phyloP scores from a whole-genome alignment of 30 jellyfish, hydroid and myxozoan genomes.

The Cassiopea andromeda region DNA sequence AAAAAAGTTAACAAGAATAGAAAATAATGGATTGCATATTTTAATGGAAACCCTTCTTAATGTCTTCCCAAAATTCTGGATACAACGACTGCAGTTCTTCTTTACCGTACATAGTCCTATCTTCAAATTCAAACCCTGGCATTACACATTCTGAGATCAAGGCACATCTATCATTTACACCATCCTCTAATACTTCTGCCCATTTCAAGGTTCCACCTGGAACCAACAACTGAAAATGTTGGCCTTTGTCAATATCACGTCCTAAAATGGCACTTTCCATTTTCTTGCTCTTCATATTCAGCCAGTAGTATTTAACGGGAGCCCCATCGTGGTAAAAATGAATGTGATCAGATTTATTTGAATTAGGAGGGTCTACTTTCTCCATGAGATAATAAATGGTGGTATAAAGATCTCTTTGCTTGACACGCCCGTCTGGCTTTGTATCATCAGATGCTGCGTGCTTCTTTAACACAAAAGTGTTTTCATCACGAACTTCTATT shows the following conservation, averaged over 20 bases:
- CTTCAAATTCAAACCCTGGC: slow-evolving; percentile 57
- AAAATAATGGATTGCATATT: neutral
- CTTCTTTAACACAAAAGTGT: neutral
- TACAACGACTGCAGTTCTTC: slow-evolving; percentile 21
- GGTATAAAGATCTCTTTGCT: slow-evolving; percentile 34
- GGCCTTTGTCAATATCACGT: slow-evolving; percentile 18
- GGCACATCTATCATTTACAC: slow-evolving; percentile 23
- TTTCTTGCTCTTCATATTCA: slow-evolving; percentile 22
- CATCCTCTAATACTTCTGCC: slow-evolving; percentile 53
- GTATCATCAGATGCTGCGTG: neutral
- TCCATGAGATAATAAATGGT: slow-evolving; percentile 60
- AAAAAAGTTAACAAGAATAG: neutral
- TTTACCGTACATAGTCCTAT: slow-evolving; percentile 36
- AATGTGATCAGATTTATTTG: slow-evolving; percentile 36
- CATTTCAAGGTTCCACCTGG: slow-evolving; percentile 50
- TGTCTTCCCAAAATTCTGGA: slow-evolving; percentile 55
- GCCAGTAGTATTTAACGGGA: slow-evolving; percentile 49
- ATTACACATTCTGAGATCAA: slow-evolving; percentile 43
- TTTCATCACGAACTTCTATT: slow-evolving; percentile 8
- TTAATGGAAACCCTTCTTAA: slow-evolving; percentile 26
- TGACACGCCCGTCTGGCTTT: neutral
- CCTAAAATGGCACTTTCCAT: slow-evolving; percentile 37
- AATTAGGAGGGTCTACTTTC: slow-evolving; percentile 14
- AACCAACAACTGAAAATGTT: slow-evolving; percentile 38
- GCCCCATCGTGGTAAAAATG: slow-evolving; percentile 58